These are phyloP conservation scores for Rhegmatorhina hoffmannsi DNA, from an alignment of 2,113 vertebrate species.

Conservation along the genomic window DNA sequence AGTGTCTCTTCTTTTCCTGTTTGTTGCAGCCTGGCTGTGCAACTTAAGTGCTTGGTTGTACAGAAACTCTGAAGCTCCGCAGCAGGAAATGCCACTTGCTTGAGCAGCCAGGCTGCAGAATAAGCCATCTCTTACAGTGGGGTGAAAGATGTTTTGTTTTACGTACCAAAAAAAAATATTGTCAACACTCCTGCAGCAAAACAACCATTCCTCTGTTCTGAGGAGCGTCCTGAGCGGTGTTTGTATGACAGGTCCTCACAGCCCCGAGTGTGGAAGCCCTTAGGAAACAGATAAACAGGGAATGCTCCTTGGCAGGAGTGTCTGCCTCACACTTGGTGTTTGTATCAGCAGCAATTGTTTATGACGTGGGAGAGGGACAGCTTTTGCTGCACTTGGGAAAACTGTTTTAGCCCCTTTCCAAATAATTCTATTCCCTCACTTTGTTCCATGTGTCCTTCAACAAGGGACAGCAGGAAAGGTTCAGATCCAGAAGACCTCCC, in stretches of 20 bases:
- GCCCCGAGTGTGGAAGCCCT: not conserved
- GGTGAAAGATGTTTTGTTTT: slow-evolving; percentile 33
- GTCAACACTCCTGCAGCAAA: not conserved
- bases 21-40: not conserved
- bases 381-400: not conserved
- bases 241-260: slow-evolving; percentile 17
- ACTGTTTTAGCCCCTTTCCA: not conserved
- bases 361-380: not conserved
- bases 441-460: not conserved
- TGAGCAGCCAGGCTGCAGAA: slow-evolving; percentile 2
- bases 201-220: slow-evolving; percentile 37
- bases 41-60: not conserved
- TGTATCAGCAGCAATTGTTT: not conserved
- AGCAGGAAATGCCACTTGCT: slow-evolving; percentile 10
- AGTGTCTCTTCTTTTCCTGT: not conserved
- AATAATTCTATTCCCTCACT: not conserved
- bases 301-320: not conserved
- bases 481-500: not conserved
- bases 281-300: slow-evolving; percentile 15
- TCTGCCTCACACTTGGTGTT: not conserved
- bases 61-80: not conserved
- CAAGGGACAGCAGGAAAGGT: not conserved
- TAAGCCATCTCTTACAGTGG: not conserved
- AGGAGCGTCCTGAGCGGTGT: slow-evolving; percentile 3
- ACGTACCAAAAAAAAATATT: not conserved